Conservation (phyloP, 2,797 vertebrate species). For the Tangara arthus region DNA sequence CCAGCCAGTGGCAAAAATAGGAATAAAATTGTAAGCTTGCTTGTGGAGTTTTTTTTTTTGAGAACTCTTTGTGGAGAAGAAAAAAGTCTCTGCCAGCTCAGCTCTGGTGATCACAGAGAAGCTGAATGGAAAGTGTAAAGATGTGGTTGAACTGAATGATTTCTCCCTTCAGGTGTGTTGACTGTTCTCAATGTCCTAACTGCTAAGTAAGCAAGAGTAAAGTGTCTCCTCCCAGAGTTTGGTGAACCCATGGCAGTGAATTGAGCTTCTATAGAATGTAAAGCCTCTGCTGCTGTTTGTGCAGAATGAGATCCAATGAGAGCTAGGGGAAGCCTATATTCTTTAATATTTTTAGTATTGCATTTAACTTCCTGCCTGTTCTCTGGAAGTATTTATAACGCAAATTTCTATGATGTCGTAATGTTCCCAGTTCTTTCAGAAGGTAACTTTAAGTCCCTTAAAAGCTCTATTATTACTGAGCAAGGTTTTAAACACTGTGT, state of each 20-base stretch:
- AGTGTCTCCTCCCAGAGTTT: not conserved
- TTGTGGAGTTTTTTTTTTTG: not conserved
- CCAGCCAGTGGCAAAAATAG: not conserved
- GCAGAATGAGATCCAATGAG: not conserved
- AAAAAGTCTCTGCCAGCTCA: not conserved
- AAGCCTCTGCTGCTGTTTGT: not conserved
- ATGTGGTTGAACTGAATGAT: not conserved
- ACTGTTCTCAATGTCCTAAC: not conserved
- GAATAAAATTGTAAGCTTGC: not conserved
- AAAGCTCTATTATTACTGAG: not conserved
- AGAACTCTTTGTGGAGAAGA: not conserved
- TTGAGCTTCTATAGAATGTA: not conserved
- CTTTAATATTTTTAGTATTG: not conserved
- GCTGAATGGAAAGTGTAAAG: not conserved
- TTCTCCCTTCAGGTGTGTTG: not conserved
- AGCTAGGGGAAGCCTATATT: not conserved
- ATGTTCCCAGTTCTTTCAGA: not conserved
- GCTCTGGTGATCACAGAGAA: not conserved
- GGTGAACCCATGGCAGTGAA: not conserved
- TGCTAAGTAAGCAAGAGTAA: not conserved
- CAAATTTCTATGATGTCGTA: not conserved
- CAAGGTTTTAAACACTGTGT: not conserved
- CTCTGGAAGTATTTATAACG: not conserved
- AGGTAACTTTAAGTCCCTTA: not conserved
- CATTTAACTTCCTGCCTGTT: not conserved